Percentiles rank a stretch among this genome's conserved stretches.
Conservation (phyloP, 2,113 vertebrate species). For the Fregata magnificens region DNA sequence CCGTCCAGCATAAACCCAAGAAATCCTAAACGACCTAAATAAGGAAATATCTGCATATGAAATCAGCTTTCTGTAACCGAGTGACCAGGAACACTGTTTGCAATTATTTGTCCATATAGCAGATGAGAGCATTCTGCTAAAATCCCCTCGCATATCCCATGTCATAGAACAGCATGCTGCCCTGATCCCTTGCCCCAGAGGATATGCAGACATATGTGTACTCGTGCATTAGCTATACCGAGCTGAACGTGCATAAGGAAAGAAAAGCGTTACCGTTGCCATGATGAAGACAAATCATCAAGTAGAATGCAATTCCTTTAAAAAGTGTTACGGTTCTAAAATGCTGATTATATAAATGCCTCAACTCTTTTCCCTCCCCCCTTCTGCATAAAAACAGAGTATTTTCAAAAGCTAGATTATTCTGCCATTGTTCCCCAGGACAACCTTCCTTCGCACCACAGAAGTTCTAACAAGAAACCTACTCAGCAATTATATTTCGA, state of each 20-base stretch:
- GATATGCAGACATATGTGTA: not conserved
- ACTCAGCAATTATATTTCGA: not conserved
- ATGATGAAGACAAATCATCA: not conserved
- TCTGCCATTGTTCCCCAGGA: constrained; percentile 36
- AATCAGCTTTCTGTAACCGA: not conserved
- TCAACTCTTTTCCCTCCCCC: not conserved
- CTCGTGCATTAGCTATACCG: not conserved
- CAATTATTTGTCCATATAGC: not conserved
- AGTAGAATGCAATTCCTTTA: not conserved
- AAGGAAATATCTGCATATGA: constrained; percentile 3
- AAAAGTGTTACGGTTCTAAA: constrained; percentile 44
- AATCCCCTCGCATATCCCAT: not conserved
- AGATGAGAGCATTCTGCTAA: not conserved
- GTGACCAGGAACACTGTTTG: not conserved
- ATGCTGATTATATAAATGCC: constrained; percentile 41
- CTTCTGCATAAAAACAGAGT: constrained; percentile 25
- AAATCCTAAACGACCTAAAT: constrained; percentile 18
- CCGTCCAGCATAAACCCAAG: not conserved
- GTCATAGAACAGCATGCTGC: not conserved
- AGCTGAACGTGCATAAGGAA: not conserved
- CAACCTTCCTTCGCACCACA: not conserved
- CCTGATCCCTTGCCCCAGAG: not conserved
- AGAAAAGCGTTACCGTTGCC: not conserved
- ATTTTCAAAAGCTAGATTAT: constrained; percentile 22
- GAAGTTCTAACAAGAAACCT: not conserved